A percentile compares a stretch with the other conserved stretches of the same genome.
Evolutionary conservation across 2,888 invertebrate species (phyloP).

Genomic region (Trichogramma evanescens): DNA sequence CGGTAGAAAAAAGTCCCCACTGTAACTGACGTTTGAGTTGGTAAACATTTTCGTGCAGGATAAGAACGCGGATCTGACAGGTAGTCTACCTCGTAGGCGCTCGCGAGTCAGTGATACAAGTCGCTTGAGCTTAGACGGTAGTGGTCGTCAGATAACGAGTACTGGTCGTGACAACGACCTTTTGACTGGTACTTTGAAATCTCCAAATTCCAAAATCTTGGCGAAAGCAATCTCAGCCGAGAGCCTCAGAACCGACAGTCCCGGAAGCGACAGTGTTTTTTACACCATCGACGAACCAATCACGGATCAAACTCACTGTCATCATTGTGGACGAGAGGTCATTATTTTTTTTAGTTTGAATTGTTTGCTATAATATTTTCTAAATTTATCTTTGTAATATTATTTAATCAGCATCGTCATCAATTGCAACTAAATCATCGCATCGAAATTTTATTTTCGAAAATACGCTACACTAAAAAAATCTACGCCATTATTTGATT

Average conservation of each 20-base stretch:
- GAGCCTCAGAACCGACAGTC: conserved; percentile 80
- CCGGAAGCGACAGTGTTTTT: conserved; percentile 85
- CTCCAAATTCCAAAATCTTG: conserved; percentile 50
- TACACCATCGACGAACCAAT: conserved; percentile 61
- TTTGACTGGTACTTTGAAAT: conserved; percentile 34
- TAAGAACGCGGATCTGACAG: conserved; percentile 60
- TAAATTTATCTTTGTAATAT: not conserved
- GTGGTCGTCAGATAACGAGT: not conserved
- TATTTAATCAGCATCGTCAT: not conserved
- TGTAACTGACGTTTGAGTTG: too few relatives aligned
- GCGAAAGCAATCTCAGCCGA: conserved; percentile 80
- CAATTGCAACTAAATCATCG: too few relatives aligned
- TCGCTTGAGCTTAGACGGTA: conserved; percentile 42
- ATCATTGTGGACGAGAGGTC: conserved; percentile 78
- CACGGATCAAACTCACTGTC: conserved; percentile 57
- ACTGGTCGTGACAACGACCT: conserved; percentile 32
- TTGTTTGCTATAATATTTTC: not conserved
- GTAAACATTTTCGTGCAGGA: conserved; percentile 41
- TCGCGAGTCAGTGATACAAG: conserved; percentile 51
- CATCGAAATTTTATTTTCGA: too few relatives aligned
- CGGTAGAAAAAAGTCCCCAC: too few relatives aligned
- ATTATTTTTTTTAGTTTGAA: not conserved
- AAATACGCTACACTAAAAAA: too few relatives aligned
- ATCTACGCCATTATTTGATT: too few relatives aligned
- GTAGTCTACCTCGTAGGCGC: conserved; percentile 58